Evolutionary conservation across 2,888 invertebrate species (phyloP).

Genomic region (Trissoscelio sp.): DNA sequence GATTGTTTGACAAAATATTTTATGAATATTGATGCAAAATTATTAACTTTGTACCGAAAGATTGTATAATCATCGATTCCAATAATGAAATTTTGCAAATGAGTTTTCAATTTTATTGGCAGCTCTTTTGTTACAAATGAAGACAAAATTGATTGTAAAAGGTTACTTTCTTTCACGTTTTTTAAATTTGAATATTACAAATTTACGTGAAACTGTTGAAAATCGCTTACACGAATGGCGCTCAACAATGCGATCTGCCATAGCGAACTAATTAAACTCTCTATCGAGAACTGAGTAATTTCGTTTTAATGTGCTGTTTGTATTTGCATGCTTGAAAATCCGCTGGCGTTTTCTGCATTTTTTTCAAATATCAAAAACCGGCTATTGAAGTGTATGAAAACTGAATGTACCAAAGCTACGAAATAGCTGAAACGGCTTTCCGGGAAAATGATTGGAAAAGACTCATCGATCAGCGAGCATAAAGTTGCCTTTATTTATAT

Average conservation of each 20-base stretch:
- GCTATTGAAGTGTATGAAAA: not conserved
- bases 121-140: too few relatives aligned
- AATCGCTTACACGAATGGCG: not conserved
- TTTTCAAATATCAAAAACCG: not conserved
- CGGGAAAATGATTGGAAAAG: not conserved
- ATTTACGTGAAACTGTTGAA: not conserved
- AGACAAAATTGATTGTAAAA: too few relatives aligned
- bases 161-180: too few relatives aligned
- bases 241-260: not conserved
- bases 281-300: not conserved
- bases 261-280: not conserved
- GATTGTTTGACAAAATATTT: too few relatives aligned
- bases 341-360: not conserved
- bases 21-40: too few relatives aligned
- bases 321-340: not conserved
- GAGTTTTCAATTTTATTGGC: too few relatives aligned
- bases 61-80: too few relatives aligned
- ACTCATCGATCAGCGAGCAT: constrained; percentile 1
- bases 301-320: constrained; percentile 6
- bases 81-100: too few relatives aligned
- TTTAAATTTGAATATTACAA: not conserved
- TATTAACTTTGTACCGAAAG: too few relatives aligned
- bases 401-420: not conserved
- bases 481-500: constrained; percentile 3
- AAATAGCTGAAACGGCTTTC: not conserved